Evolutionary conservation across 2,888 invertebrate species (phyloP), one percentile per base, ranked within the genome.

Genomic region (Pammene aurita): DNA sequence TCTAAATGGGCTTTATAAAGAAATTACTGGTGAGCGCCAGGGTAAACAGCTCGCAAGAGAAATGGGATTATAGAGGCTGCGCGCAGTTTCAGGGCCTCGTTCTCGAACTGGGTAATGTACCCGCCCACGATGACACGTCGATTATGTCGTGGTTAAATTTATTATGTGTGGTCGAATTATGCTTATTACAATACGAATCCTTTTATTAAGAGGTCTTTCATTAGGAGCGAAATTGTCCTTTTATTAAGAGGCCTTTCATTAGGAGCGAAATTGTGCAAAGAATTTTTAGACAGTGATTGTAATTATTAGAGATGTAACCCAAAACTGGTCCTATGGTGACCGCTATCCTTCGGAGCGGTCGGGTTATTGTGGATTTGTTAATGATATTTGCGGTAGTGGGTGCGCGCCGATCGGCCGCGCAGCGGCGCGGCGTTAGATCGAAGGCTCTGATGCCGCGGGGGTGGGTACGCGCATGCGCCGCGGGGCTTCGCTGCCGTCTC

Each of bases 371-470:
- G 80, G 83, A 84, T 84, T 81, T 74, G 76, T 76, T 78, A 80
- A 85, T 86, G 85, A 87, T 90, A 87, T 89, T 91, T 88, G 89
- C 86, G 88, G 85, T 85, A 84, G 70, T 69, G 74, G 71, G 75
- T 89, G 89, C 88, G 91, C 89, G 86, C 68, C 70, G 77, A 80
- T 70, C 74, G 68, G 74, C 70, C 83, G 90, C 89, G 89, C 90
- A 88, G 76, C 84, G 74, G 81, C 38, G 16, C 50, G 80, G 80
- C 78, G 88, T 81, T 86, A 89, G 89, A 92, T 91, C 91, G 92
- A 91, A 91, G 88, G 86, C 83, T 64, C 56, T 50, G 70, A 67
- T 57, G 64, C 56, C 72, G 80, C 74, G 79, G 81, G 80, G 81
- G 75, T 75, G 77, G 73, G 76, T 65, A 76, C 76, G 84, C 89